phyloP scores from a whole-genome alignment of 2,888 invertebrate species.

The Scelioninae gen. 1 region DNA sequence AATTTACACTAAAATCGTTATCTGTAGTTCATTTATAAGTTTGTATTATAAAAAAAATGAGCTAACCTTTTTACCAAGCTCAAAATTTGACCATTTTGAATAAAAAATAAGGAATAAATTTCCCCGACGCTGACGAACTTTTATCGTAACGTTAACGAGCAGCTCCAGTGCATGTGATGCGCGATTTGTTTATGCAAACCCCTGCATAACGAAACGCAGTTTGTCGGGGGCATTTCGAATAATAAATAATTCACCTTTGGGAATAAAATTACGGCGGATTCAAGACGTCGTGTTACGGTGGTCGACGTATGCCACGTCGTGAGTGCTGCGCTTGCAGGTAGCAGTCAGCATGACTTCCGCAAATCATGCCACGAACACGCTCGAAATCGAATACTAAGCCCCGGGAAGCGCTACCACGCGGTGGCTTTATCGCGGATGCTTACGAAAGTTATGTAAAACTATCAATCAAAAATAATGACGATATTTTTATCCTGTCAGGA shows the following conservation, averaged over 20 bases:
- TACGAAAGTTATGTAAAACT: constrained; percentile 60
- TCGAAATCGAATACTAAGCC: constrained; percentile 67
- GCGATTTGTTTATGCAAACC: constrained; percentile 52
- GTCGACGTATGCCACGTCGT: constrained; percentile 47
- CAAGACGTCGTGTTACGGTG: constrained; percentile 49
- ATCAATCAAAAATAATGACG: constrained; percentile 66
- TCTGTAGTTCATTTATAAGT: no score
- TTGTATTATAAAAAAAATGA: no score
- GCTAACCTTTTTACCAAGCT: no score
- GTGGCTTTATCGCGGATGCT: constrained; percentile 58
- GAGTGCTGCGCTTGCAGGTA: constrained; percentile 50
- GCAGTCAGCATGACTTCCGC: constrained; percentile 67
- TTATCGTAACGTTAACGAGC: constrained; percentile 43
- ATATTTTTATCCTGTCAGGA: constrained; percentile 66
- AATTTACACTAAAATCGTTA: no score
- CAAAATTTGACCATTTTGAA: no score
- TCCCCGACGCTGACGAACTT: no score
- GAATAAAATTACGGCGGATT: constrained; percentile 47
- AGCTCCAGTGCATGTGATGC: constrained; percentile 21
- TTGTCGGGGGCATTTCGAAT: constrained; percentile 51
- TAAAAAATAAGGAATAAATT: no score
- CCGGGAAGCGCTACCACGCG: constrained; percentile 60
- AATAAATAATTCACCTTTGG: constrained; percentile 63
- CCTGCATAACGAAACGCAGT: constrained; percentile 48
- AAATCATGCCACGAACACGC: constrained; percentile 58